A percentile compares a stretch with the other conserved stretches of the same genome.
These are phyloP conservation scores for Anguilla japonica DNA, from an alignment of 2,113 vertebrate genomes.

Conservation along the genomic window DNA sequence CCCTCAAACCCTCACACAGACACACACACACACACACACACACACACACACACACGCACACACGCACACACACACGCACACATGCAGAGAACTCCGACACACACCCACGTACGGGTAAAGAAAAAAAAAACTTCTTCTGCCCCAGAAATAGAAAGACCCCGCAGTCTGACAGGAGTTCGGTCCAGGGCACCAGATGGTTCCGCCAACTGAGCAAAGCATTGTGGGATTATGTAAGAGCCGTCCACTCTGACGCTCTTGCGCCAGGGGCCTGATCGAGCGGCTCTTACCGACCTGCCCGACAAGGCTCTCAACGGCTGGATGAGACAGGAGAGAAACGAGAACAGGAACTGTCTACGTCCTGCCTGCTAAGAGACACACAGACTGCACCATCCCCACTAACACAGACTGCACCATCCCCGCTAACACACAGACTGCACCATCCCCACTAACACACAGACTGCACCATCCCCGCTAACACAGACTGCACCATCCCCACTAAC, in stretches of 20 bases:
- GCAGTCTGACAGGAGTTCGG: conserved; percentile 25
- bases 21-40: no score
- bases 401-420: no score
- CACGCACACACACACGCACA: neutral
- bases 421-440: no score
- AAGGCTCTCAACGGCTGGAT: neutral
- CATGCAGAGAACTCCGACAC: neutral
- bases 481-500: no score
- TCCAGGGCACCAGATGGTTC: conserved; percentile 41
- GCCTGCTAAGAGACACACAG: no score
- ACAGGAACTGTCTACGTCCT: no score
- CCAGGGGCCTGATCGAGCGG: neutral
- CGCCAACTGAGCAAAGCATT: conserved; percentile 32
- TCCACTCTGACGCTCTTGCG: neutral
- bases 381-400: no score
- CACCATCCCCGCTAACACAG: no score
- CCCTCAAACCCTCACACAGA: no score
- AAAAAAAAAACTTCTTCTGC: neutral
- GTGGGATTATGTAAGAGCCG: conserved; percentile 10
- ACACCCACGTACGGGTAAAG: neutral
- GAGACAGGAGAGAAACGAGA: neutral
- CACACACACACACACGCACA: no score
- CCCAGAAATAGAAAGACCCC: conserved; percentile 17
- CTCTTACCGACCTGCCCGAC: neutral
- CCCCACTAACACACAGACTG: no score